Conservation (phyloP, 2,113 vertebrate genomes). For the Pelobates fuscus region DNA sequence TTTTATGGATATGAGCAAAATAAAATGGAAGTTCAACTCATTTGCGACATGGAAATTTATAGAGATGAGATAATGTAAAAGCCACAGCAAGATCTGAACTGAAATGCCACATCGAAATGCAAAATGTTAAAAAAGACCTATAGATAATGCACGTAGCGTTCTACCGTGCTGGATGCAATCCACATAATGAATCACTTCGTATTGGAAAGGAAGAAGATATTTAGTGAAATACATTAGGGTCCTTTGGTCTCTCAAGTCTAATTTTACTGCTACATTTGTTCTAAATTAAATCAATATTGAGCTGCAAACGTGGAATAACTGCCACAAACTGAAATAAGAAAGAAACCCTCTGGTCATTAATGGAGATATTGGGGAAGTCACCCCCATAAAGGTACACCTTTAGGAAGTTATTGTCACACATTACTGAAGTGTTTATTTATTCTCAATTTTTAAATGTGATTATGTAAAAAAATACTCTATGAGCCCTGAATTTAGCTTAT, state of each 20-base stretch:
- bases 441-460: too few relatives aligned
- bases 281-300: not conserved
- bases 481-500: too few relatives aligned
- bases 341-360: not conserved
- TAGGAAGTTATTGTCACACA: too few relatives aligned
- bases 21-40: constrained; percentile 11
- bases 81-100: not conserved
- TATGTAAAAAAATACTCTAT: too few relatives aligned
- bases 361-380: too few relatives aligned
- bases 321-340: not conserved
- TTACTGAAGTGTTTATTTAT: too few relatives aligned
- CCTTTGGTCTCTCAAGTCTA: not conserved
- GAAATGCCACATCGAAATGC: not conserved
- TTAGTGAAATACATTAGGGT: constrained; percentile 2
- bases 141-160: not conserved
- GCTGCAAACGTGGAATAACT: not conserved
- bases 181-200: not conserved
- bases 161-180: not conserved
- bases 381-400: too few relatives aligned
- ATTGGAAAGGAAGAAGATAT: constrained; percentile 14
- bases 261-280: not conserved
- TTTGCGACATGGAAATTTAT: constrained; percentile 20
- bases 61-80: constrained; percentile 22
- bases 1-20: not conserved
- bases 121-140: not conserved